A percentile compares a stretch with the other conserved stretches of the same genome.
These are phyloP conservation scores for Lochmaea capreae DNA, from an alignment of 2,888 invertebrate genomes.

Conservation along the genomic window DNA sequence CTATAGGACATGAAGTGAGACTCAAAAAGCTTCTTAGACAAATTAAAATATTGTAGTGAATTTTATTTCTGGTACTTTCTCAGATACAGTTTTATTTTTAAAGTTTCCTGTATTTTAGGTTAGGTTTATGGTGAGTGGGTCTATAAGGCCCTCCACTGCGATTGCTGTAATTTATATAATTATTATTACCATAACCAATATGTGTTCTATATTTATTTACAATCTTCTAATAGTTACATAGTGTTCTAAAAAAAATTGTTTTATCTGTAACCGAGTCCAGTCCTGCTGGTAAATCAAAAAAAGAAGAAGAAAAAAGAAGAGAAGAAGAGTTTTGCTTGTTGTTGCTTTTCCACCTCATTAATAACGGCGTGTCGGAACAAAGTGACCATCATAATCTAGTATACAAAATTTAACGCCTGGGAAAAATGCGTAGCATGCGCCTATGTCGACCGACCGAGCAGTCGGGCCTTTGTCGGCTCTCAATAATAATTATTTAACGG, in stretches of 20 bases:
- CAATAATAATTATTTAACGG: constrained; percentile 49
- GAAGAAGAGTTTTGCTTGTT: constrained; percentile 23
- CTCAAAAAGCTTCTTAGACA: too few species aligned
- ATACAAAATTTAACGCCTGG: constrained; percentile 40
- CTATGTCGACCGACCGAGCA: constrained; percentile 26
- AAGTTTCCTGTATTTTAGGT: too few species aligned
- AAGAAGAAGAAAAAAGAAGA: background rate
- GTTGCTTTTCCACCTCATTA: constrained; percentile 35
- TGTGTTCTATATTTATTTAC: background rate
- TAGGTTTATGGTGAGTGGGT: too few species aligned
- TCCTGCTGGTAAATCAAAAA: background rate
- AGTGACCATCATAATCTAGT: constrained; percentile 41
- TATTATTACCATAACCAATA: too few species aligned
- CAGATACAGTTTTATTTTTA: too few species aligned
- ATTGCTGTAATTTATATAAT: too few species aligned
- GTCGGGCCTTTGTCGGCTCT: constrained; percentile 39
- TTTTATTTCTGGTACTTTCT: too few species aligned
- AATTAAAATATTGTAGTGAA: too few species aligned
- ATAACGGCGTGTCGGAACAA: constrained; percentile 37
- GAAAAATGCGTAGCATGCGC: constrained; percentile 45
- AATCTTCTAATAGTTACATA: background rate
- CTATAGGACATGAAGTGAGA: too few species aligned
- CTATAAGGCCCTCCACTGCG: too few species aligned
- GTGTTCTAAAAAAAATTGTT: background rate
- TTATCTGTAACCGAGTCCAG: constrained; percentile 2